Percentiles rank a stretch among this genome's conserved stretches.
Evolutionary conservation across 1,140 invertebrate genomes (phyloP).

Genomic region (Dreissena rostriformis): DNA sequence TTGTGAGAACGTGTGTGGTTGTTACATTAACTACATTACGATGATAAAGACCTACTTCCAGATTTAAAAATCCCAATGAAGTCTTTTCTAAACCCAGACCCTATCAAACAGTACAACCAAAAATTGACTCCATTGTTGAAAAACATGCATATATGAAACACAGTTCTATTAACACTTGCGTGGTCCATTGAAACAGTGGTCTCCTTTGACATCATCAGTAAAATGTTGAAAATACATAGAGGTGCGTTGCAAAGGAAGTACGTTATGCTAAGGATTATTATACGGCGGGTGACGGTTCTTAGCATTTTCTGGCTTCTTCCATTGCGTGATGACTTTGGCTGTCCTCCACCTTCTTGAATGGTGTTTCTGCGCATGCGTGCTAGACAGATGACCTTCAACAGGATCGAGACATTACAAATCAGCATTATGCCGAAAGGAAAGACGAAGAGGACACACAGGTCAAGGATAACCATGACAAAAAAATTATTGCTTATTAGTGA

Average conservation of each 20-base stretch:
- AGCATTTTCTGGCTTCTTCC: conserved; percentile 41
- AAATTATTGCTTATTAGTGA: too few species aligned
- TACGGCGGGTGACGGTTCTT: conserved; percentile 39
- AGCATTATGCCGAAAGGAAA: conserved; percentile 33
- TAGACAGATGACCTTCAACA: conserved; percentile 39
- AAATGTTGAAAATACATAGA: conserved; percentile 4
- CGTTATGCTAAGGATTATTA: conserved; percentile 18
- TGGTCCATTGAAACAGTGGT: not conserved
- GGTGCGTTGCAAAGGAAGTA: conserved; percentile 37
- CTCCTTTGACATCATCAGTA: not conserved
- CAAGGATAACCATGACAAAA: too few species aligned
- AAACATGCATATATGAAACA: conserved; percentile 44
- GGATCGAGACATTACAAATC: conserved; percentile 31
- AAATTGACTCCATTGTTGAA: conserved; percentile 48
- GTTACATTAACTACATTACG: conserved; percentile 19
- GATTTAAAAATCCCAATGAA: conserved; percentile 34
- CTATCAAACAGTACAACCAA: conserved; percentile 43
- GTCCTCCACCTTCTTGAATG: conserved; percentile 19
- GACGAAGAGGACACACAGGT: conserved; percentile 36
- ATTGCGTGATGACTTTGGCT: not conserved
- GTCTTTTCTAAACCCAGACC: conserved; percentile 44
- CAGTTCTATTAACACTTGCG: too few species aligned
- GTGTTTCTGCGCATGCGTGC: conserved; percentile 2
- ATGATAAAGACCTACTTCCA: conserved; percentile 26
- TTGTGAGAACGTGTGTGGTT: too few species aligned